Evolutionary conservation across 2,797 vertebrate species (phyloP).

Genomic region (Chloroceryle inda): DNA sequence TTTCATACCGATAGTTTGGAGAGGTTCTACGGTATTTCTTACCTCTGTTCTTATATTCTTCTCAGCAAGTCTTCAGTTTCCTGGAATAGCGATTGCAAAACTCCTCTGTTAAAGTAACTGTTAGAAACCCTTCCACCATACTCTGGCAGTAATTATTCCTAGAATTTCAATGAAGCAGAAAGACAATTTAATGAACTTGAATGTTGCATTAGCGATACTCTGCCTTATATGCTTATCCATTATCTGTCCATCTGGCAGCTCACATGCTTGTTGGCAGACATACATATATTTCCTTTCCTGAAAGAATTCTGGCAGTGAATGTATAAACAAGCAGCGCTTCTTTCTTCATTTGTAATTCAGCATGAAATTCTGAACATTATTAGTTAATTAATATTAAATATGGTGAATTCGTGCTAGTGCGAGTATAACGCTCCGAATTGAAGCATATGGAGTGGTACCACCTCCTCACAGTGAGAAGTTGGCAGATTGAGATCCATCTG

Average conservation of each 20-base stretch:
- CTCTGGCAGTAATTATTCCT: constrained; percentile 11
- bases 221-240: not conserved
- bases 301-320: constrained; percentile 20
- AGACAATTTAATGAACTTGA: constrained; percentile 26
- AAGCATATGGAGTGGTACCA: not conserved
- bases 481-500: constrained; percentile 59
- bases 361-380: not conserved
- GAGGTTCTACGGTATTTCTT: not conserved
- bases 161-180: constrained; percentile 3
- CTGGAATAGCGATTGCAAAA: not conserved
- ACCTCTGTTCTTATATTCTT: not conserved
- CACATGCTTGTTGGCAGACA: constrained; percentile 25
- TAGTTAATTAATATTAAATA: constrained; percentile 36
- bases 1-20: not conserved
- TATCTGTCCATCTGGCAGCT: constrained; percentile 47
- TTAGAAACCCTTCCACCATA: not conserved
- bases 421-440: rapidly evolving
- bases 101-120: not conserved
- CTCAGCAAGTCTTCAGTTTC: not conserved
- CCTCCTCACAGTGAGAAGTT: not conserved
- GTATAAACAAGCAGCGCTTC: constrained; percentile 35
- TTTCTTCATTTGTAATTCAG: constrained; percentile 26
- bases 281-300: constrained; percentile 50
- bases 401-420: not conserved
- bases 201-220: not conserved